A percentile compares a stretch with the other conserved stretches of the same genome.
phyloP scores from a whole-genome alignment of 2,797 vertebrate genomes.

The Pelobates cultripes region DNA sequence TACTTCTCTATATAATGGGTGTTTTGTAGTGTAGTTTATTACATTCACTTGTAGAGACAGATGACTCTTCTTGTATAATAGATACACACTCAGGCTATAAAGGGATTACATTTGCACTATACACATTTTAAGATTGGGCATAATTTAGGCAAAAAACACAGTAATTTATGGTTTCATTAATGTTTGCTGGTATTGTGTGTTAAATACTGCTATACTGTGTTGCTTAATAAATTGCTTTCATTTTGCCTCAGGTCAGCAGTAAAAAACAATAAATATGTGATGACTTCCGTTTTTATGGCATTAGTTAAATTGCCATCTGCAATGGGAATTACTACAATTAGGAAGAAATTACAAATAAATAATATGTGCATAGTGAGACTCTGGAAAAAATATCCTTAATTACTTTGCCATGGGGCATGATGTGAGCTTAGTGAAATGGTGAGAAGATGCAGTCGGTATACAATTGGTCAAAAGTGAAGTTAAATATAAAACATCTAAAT shows the following conservation, averaged over 20 bases:
- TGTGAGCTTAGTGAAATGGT: no score
- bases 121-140: slow-evolving; percentile 5
- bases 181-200: background rate
- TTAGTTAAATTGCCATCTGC: slow-evolving; percentile 23
- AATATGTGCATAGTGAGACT: background rate
- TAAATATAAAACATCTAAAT: no score
- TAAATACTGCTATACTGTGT: slow-evolving; percentile 10
- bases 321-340: slow-evolving; percentile 27
- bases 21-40: slow-evolving; percentile 29
- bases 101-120: slow-evolving; percentile 38
- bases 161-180: slow-evolving; percentile 37
- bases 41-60: background rate
- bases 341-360: slow-evolving; percentile 26
- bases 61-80: background rate
- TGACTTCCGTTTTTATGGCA: slow-evolving; percentile 32
- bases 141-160: slow-evolving; percentile 21
- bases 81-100: slow-evolving; percentile 18
- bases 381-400: background rate
- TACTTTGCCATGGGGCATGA: no score
- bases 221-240: slow-evolving; percentile 41
- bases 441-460: no score
- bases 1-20: slow-evolving; percentile 33
- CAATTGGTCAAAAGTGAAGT: no score
- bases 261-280: slow-evolving; percentile 40
- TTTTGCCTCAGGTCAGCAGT: slow-evolving; percentile 42